Conservation (phyloP, 1,140 invertebrate genomes). For the Magallana ariakensis region DNA sequence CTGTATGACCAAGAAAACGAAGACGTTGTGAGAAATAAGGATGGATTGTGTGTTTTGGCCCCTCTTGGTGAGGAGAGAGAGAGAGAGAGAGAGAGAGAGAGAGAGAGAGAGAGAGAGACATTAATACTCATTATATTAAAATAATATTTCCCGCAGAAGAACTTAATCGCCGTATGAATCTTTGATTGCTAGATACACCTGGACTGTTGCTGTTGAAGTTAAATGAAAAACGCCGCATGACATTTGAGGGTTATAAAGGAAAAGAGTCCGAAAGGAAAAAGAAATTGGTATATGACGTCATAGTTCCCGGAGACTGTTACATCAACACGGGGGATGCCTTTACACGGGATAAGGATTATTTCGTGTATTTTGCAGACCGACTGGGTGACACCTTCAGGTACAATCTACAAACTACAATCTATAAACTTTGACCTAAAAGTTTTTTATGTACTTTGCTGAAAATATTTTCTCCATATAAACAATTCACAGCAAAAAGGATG, state of each 20-base stretch:
- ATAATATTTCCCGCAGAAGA: no score
- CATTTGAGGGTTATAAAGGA: constrained; percentile 45
- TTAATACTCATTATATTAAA: no score
- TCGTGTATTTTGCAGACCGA: constrained; percentile 77
- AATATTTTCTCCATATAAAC: no score
- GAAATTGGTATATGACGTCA: constrained; percentile 55
- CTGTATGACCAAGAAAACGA: constrained; percentile 49
- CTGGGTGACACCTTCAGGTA: constrained; percentile 71
- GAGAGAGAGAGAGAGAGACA: no score
- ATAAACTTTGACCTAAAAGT: no score
- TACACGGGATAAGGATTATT: constrained; percentile 71
- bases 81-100: no score
- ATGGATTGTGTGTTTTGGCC: constrained; percentile 49
- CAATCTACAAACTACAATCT: neutral
- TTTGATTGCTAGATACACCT: neutral
- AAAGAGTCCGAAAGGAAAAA: constrained; percentile 42
- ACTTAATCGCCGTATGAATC: no score
- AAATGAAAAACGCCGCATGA: neutral
- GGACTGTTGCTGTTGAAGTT: constrained; percentile 14
- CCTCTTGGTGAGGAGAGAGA: neutral
- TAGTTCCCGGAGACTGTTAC: constrained; percentile 66
- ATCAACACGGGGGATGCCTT: constrained; percentile 75
- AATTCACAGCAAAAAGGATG: no score
- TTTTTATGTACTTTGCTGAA: no score
- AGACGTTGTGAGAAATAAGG: constrained; percentile 40